These are phyloP conservation scores for Microvelia longipes DNA, from an alignment of 1,140 invertebrate species.

Conservation along the genomic window DNA sequence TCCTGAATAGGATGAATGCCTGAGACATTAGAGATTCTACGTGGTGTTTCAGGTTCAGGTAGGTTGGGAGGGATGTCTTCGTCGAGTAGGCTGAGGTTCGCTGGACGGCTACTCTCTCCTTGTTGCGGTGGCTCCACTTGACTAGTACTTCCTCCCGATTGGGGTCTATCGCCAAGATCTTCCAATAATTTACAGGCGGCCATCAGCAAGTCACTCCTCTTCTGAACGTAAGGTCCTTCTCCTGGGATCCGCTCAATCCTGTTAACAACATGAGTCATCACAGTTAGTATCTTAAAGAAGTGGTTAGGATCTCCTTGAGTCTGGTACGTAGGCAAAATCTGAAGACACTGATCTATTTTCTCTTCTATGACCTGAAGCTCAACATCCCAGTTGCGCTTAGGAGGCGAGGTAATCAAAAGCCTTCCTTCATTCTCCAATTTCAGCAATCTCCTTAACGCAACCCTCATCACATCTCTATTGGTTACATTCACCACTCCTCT, in stretches of 20 bases:
- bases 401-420: neutral
- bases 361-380: neutral
- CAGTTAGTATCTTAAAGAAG: neutral
- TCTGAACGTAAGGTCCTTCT: neutral
- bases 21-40: neutral
- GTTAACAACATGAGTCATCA: neutral
- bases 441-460: neutral
- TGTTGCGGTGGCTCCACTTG: too few species aligned
- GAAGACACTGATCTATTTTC: neutral
- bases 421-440: neutral
- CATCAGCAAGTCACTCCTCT: neutral
- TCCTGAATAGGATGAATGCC: neutral
- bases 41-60: neutral
- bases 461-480: neutral
- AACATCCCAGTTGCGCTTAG: constrained; percentile 4
- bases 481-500: neutral
- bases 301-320: neutral
- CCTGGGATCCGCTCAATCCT: neutral
- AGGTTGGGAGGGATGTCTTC: neutral
- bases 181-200: neutral
- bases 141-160: too few species aligned
- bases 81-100: neutral
- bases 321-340: neutral
- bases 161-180: neutral
- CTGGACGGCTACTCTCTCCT: too few species aligned